Base-by-base conservation (phyloP, 35 echinoderm and acorn worm genomes). In the Apostichopus parvimensis region DNA sequence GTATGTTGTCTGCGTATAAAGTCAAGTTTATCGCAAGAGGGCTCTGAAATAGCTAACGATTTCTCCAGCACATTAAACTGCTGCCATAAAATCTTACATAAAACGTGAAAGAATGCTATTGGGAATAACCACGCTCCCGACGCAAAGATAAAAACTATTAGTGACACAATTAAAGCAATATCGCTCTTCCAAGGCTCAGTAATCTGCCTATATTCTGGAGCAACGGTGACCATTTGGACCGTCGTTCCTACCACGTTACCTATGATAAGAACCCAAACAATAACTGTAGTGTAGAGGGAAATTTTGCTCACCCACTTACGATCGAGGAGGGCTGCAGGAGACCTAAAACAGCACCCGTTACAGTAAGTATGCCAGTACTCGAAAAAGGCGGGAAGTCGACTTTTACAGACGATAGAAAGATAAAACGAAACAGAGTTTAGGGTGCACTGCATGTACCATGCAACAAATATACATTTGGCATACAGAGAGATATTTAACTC, bases 1-100 rank as follows among this genome's bases (percentile, higher is more conserved):
- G 26, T 80, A 22, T 80, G 78, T 55, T 80, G 78, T 80, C 22
- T 80, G 53, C 78, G 78, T 80, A 84, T 58, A 55, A 60, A 84
- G 81, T 84, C 81, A 1, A 84, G 55, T 23, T 84, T 84, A 20
- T 58, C 54, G 17, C 15, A 21, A 5, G 81, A 22, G 20, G 55
- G 54, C 17, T 84, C 81, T 10, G 81, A 21, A 3, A 10, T 12
- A 9, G 56, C 53, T 84, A 84, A 58, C 15, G 81, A 59, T n/a
- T 59, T n/a, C 8, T 84, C 58, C 13, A 84, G 6, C 4, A 21
- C 71, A 18, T 73, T 12, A 73, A 73, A 73, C 71, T 73, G 71
- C 6, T 73, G 14, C 71, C 71, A 12, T 18, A 73, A 73, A 18
- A 73, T 73, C 20, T 73, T 18, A 6, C 71, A 73, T 12, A 73